Evolutionary conservation across 2,797 vertebrate species (phyloP).

Genomic region (Ibycter americanus): DNA sequence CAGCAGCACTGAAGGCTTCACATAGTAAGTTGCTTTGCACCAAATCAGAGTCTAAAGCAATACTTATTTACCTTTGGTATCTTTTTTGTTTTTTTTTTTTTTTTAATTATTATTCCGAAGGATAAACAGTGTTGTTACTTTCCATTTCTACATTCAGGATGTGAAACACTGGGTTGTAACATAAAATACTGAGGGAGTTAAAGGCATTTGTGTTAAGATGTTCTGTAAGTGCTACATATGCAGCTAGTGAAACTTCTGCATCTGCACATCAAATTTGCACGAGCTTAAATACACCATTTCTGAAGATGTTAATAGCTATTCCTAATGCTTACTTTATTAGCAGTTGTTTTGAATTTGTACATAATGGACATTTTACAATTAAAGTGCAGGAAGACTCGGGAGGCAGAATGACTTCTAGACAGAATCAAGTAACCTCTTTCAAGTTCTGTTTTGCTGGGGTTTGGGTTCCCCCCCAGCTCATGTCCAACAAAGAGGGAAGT

Average conservation of each 20-base stretch:
- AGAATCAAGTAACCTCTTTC: background rate
- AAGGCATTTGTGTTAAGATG: background rate
- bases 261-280: background rate
- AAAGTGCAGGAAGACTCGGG: background rate
- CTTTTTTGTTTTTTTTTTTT: background rate
- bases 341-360: background rate
- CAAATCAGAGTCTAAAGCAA: background rate
- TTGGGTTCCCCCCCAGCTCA: background rate
- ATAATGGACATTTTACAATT: background rate
- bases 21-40: background rate
- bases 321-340: background rate
- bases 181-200: background rate
- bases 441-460: background rate
- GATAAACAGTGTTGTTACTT: background rate
- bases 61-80: background rate
- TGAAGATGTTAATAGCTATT: background rate
- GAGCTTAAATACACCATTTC: background rate
- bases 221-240: background rate
- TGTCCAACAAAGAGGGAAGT: background rate
- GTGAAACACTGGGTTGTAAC: background rate
- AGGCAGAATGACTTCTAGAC: background rate
- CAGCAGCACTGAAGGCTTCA: background rate
- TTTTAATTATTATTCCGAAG: background rate
- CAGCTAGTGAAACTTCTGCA: background rate
- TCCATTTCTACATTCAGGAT: background rate